Evolutionary conservation across 1,140 invertebrate genomes (phyloP), one percentile per base, ranked within the genome.

Genomic region (Nebria ingens): DNA sequence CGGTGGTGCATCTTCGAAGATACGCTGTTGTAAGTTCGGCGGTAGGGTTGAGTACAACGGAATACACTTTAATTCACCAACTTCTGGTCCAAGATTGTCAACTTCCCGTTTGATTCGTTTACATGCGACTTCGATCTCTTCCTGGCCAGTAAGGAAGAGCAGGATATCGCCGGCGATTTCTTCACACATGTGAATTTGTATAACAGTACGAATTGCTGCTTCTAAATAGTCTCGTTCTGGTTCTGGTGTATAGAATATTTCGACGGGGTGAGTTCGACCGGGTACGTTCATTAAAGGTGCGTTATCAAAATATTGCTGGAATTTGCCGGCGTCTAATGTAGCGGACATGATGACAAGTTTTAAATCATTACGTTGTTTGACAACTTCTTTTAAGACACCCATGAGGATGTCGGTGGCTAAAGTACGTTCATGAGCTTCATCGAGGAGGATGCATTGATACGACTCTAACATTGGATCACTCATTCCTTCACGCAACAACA

Each of bases 341-440:
- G 97, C 97, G 65, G 93, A 97, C 97, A 99, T 99, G 66, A 99
- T 91, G 61, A 99, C 92, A 51, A 99, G 80, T 76, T 99, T 99
- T 12, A 99, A 77, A 75, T 99, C 97, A 4, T 78, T 71, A 51
- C 97, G 75, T 63, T 98, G 93, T 62, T 93, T 93, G 19, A 95
- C 89, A 6, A 99, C 93, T 78, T 99, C 97, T 71, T 99, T 98
- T 3, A 99, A 72, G 12, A 95, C 91, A 55, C 95, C 97, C 97
- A 99, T 99, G 0, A 99, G 75, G 53, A 99, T 96, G 69, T 99
- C 97, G 0, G 97, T 99, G 0, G 97, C 95, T 20, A 99, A 73
- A 0, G 97, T 99, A 63, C 95, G 82, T 78, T 99, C 97, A 71
- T 99, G 97, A 70, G 97, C 97, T 72, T 99, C 97, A 68, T 99